Conservation (phyloP, 2,888 invertebrate genomes). For the Drosophila neotestacea region DNA sequence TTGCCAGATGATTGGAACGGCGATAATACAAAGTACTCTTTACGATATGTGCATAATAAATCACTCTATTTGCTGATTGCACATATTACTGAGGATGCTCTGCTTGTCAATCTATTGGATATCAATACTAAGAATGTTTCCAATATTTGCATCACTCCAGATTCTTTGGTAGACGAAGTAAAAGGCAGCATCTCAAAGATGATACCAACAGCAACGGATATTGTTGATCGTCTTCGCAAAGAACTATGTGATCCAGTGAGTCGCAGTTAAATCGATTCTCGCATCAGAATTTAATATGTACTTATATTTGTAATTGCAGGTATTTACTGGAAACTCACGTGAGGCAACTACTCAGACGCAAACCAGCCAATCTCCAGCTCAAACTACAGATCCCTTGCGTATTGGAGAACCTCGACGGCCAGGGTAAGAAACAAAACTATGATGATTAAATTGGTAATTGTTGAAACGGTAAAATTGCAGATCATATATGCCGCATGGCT, state of each 20-base stretch:
- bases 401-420: constrained; percentile 74
- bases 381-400: constrained; percentile 69
- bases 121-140: constrained; percentile 86
- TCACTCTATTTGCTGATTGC: constrained; percentile 89
- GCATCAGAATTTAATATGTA: neutral
- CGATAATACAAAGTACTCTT: constrained; percentile 88
- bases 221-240: constrained; percentile 88
- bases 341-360: constrained; percentile 83
- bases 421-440: constrained; percentile 44
- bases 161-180: constrained; percentile 86
- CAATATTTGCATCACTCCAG: constrained; percentile 87
- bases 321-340: constrained; percentile 80
- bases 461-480: constrained; percentile 19
- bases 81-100: constrained; percentile 87
- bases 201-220: constrained; percentile 88
- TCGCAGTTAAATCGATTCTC: neutral
- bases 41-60: constrained; percentile 90
- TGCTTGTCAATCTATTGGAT: constrained; percentile 88
- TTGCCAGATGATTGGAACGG: constrained; percentile 92
- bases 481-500: constrained; percentile 56
- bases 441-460: neutral
- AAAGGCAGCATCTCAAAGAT: constrained; percentile 88
- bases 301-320: constrained; percentile 48
- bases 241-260: constrained; percentile 89
- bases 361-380: constrained; percentile 19